These are phyloP conservation scores for Urocyon cinereoargenteus DNA, from an alignment of 2,797 vertebrate genomes.

Conservation along the genomic window DNA sequence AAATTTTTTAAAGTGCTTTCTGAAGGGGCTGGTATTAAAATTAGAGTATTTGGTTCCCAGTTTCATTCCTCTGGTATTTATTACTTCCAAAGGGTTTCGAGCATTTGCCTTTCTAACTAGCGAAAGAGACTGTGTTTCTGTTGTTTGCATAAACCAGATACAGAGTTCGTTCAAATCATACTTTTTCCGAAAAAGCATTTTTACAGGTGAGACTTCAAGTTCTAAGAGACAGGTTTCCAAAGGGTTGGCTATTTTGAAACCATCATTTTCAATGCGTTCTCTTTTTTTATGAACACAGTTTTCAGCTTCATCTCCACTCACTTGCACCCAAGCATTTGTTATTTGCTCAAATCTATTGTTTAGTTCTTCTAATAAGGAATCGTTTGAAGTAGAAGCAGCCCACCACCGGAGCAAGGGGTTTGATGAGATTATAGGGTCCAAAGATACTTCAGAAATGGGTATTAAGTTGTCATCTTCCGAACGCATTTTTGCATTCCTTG, in stretches of 20 bases:
- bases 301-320: conserved; percentile 88
- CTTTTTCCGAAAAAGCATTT: conserved; percentile 96
- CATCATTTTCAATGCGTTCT: conserved; percentile 80
- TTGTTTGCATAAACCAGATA: conserved; percentile 99
- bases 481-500: conserved; percentile 79
- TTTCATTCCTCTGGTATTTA: conserved; percentile 91
- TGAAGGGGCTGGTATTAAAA: conserved; percentile 92
- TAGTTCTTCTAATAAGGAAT: conserved; percentile 93
- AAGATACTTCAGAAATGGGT: conserved; percentile 89
- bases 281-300: conserved; percentile 82
- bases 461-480: conserved; percentile 84
- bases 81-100: conserved; percentile 93
- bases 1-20: conserved; percentile 98
- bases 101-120: conserved; percentile 96
- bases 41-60: conserved; percentile 89
- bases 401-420: conserved; percentile 94
- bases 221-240: conserved; percentile 87
- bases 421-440: conserved; percentile 92
- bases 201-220: conserved; percentile 92
- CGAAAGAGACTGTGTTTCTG: conserved; percentile 97
- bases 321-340: conserved; percentile 95
- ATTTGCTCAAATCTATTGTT: conserved; percentile 93
- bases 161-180: conserved; percentile 94
- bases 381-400: conserved; percentile 92
- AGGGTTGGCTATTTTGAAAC: conserved; percentile 81